Evolutionary conservation across 2,888 invertebrate species (phyloP), one percentile per base, ranked within the genome.

Genomic region (Xanthorhoe designata): DNA sequence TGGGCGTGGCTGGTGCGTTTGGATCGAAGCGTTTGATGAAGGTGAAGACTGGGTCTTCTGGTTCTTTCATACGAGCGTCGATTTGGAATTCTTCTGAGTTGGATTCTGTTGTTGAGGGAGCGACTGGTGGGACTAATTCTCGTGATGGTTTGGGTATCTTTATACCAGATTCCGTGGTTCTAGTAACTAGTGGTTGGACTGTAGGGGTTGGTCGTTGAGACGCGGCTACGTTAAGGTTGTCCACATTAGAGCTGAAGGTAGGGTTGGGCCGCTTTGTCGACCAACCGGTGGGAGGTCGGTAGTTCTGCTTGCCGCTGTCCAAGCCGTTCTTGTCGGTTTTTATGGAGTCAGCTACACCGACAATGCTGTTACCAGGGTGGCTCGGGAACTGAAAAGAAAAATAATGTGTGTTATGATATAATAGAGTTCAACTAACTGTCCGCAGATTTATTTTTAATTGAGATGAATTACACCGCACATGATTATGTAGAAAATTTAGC

Each of bases 231-330:
- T 84, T 70, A 1, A 81, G 64, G 13, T 59, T 71, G 54, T 85
- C 82, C 10, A 74, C 68, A 38, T 80, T 74, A 17, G 61, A 57
- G 18, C 60, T 75, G 15, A 71, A 53, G n/a, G 52, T 71, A 18
- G 69, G 60, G 13, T 61, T 74, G 2, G 77, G 71, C 50, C 61
- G 80, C 59, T 93, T 89, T 0, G 94, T 94, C 0, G 94, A 94
- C 95, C 95, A 95, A 63, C 92, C 92, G 7, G 91, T 89, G 0
- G 95, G 95, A 0, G 94, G 90, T 29, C 93, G 86, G 76, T 94
- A 94, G 68, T 87, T 90, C 17, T 62, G 85, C 72, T 94, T 93
- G 62, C 87, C 94, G 47, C 88, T 86, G 68, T 90, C 91, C 5
- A 92, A 74, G 15, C 87, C 88, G 59, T 91, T 89, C 70, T 91